Evolutionary conservation across 2,113 vertebrate species (phyloP).

Genomic region (Melanostigma gelatinosum): DNA sequence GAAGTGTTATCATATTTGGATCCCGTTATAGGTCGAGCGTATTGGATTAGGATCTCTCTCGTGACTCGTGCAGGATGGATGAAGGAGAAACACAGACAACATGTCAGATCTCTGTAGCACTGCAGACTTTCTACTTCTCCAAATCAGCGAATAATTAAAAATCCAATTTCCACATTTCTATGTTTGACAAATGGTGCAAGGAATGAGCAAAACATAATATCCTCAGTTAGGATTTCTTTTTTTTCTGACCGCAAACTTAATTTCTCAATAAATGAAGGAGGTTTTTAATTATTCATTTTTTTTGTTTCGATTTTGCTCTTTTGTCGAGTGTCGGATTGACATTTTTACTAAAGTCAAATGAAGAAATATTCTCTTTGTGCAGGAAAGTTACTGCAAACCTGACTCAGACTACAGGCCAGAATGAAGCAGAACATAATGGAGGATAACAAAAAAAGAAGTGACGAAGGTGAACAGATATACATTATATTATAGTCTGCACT

Average conservation of each 20-base stretch:
- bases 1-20: slow-evolving; percentile 21
- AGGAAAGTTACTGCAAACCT: background rate
- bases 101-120: background rate
- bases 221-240: background rate
- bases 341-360: background rate
- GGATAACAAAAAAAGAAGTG: background rate
- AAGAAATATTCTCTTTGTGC: background rate
- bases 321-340: background rate
- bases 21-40: background rate
- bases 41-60: slow-evolving; percentile 19
- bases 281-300: background rate
- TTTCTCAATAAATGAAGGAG: slow-evolving; percentile 9
- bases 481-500: background rate
- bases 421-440: background rate
- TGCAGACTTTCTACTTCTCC: background rate
- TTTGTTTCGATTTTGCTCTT: background rate
- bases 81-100: background rate
- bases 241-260: slow-evolving; percentile 5
- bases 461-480: background rate
- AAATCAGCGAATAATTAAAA: slow-evolving; percentile 34
- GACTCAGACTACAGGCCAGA: background rate
- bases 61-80: slow-evolving; percentile 1
- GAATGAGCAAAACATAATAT: background rate
- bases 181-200: background rate
- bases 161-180: slow-evolving; percentile 15